Evolutionary conservation across 2,113 vertebrate species (phyloP).

Genomic region (Phycodurus eques): DNA sequence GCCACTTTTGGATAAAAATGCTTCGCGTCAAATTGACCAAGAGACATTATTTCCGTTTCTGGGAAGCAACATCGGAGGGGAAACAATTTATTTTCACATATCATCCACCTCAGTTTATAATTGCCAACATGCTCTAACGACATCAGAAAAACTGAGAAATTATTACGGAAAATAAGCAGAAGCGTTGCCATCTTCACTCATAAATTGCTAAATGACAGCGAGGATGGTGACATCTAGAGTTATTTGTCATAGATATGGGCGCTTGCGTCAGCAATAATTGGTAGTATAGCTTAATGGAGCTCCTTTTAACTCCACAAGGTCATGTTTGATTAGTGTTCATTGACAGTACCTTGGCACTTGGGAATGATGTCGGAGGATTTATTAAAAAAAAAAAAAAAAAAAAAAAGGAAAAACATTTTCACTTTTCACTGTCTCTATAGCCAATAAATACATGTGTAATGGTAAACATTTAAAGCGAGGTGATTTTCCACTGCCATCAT

Average conservation of each 20-base stretch:
- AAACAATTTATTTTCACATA: not conserved
- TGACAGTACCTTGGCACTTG: constrained; percentile 26
- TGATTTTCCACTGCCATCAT: too few relatives aligned
- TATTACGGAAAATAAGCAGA: constrained; percentile 22
- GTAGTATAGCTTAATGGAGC: constrained; percentile 45
- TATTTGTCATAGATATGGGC: constrained; percentile 43
- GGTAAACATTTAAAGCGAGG: not conserved
- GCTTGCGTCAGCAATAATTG: constrained; percentile 45
- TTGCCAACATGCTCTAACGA: not conserved
- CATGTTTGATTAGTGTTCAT: constrained; percentile 32
- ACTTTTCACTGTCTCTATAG: not conserved
- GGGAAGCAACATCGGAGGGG: not conserved
- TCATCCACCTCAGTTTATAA: not conserved
- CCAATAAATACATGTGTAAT: not conserved
- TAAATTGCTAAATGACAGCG: constrained; percentile 48
- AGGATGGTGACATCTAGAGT: constrained; percentile 27
- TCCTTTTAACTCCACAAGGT: constrained; percentile 48
- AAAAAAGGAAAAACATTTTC: not conserved
- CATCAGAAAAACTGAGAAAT: constrained; percentile 16
- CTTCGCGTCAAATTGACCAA: not conserved
- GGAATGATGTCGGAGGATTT: constrained; percentile 13
- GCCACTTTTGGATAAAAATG: not conserved
- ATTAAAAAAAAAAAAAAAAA: not conserved
- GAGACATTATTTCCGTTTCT: not conserved
- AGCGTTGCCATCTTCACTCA: constrained; percentile 23